These are phyloP conservation scores for Diceros bicornis DNA, from an alignment of 2,797 vertebrate species.

Conservation along the genomic window DNA sequence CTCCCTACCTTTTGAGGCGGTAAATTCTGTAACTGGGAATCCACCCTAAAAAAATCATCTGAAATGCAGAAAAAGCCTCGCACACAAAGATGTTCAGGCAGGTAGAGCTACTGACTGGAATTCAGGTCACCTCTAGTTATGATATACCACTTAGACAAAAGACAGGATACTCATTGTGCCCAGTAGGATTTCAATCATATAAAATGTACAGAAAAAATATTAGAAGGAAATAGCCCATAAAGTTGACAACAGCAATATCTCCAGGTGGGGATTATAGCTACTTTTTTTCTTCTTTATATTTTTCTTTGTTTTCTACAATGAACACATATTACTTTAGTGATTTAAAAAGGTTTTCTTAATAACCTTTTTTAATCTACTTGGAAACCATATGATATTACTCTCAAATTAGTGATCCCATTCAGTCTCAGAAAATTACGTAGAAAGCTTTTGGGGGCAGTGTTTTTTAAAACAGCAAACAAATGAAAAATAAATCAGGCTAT, in stretches of 20 bases:
- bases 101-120: not conserved
- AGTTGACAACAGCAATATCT: not conserved
- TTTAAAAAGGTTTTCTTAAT: not conserved
- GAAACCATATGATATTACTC: not conserved
- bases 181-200: not conserved
- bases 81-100: not conserved
- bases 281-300: not conserved
- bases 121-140: not conserved
- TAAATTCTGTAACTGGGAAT: not conserved
- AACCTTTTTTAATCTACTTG: not conserved
- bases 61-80: not conserved
- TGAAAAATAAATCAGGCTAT: constrained; percentile 1
- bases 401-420: not conserved
- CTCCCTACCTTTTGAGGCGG: not conserved
- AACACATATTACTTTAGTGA: not conserved
- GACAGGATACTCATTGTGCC: not conserved
- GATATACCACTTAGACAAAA: not conserved
- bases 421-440: constrained; percentile 3
- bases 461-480: constrained; percentile 11
- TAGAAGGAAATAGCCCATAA: constrained; percentile 3
- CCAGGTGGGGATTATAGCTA: not conserved
- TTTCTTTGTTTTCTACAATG: constrained; percentile 1
- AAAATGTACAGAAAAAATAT: not conserved
- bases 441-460: not conserved
- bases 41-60: constrained; percentile 29